Evolutionary conservation across 2,797 vertebrate genomes (phyloP).

Genomic region (Parotocinclus haroldoi): DNA sequence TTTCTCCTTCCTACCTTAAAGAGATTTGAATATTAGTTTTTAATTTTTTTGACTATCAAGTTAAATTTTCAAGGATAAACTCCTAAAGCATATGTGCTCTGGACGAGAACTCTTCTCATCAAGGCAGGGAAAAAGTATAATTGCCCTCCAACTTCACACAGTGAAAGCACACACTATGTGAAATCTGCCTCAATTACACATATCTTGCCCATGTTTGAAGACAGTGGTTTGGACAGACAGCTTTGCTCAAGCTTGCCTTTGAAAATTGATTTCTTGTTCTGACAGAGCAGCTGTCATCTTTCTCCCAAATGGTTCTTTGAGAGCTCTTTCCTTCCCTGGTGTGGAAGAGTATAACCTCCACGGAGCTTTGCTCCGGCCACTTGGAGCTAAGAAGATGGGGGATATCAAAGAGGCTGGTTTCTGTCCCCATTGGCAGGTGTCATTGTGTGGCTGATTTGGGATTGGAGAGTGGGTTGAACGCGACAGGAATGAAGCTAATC

Average conservation of each 20-base stretch:
- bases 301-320: slow-evolving; percentile 66
- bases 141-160: slow-evolving; percentile 57
- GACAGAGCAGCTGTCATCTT: slow-evolving; percentile 70
- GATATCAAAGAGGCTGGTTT: slow-evolving; percentile 71
- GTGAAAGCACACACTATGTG: slow-evolving; percentile 53
- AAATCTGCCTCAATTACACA: slow-evolving; percentile 71
- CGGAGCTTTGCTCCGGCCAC: slow-evolving; percentile 71
- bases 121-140: slow-evolving; percentile 61
- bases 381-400: slow-evolving; percentile 51
- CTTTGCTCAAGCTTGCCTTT: slow-evolving; percentile 51
- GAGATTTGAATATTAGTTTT: slow-evolving; percentile 70
- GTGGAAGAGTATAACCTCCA: slow-evolving; percentile 67
- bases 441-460: slow-evolving; percentile 70
- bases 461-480: slow-evolving; percentile 60
- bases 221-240: slow-evolving; percentile 45
- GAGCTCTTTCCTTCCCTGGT: slow-evolving; percentile 58
- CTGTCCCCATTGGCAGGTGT: slow-evolving; percentile 66
- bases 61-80: slow-evolving; percentile 77
- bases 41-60: slow-evolving; percentile 68
- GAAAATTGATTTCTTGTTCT: slow-evolving; percentile 77
- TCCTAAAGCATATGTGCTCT: slow-evolving; percentile 67
- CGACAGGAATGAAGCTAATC: slow-evolving; percentile 76
- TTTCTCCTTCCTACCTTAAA: slow-evolving; percentile 64
- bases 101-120: slow-evolving; percentile 70
- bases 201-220: slow-evolving; percentile 63